These are phyloP conservation scores for Pandemis corylana DNA, from an alignment of 2,888 invertebrate species.

Conservation along the genomic window DNA sequence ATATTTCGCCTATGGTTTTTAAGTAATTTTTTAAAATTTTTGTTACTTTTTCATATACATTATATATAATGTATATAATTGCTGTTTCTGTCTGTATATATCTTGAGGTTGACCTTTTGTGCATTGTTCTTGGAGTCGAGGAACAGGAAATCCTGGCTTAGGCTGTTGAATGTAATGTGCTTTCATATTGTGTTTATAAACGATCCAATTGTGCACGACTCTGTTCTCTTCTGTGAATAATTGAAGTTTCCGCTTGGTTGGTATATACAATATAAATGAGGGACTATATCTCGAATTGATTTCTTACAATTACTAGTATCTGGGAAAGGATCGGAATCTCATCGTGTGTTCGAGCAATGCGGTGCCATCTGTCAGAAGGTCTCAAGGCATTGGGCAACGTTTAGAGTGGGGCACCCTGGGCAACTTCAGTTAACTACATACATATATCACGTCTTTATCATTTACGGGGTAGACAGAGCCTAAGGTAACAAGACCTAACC, in stretches of 20 bases:
- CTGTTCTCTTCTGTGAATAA: not conserved
- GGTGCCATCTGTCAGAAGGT: no score
- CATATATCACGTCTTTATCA: no score
- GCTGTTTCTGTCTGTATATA: not conserved
- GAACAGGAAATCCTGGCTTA: conserved; percentile 9
- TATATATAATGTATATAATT: no score
- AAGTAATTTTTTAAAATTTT: no score
- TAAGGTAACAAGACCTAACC: no score
- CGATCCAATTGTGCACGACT: not conserved
- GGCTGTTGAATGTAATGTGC: conserved; percentile 1
- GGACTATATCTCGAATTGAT: not conserved
- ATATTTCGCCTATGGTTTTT: no score
- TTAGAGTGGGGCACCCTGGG: no score
- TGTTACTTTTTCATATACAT: not conserved
- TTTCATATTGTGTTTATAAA: conserved; percentile 9
- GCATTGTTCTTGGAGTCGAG: conserved; percentile 2
- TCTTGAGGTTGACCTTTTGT: not conserved
- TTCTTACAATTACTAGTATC: not conserved
- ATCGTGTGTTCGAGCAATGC: no score
- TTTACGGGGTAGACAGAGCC: no score
- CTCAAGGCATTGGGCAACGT: no score
- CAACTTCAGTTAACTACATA: no score
- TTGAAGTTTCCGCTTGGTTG: not conserved
- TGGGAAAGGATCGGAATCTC: no score
- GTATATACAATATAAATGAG: not conserved